Evolutionary conservation across 1,140 invertebrate genomes (phyloP).

Genomic region (Caenorhabditis latens): DNA sequence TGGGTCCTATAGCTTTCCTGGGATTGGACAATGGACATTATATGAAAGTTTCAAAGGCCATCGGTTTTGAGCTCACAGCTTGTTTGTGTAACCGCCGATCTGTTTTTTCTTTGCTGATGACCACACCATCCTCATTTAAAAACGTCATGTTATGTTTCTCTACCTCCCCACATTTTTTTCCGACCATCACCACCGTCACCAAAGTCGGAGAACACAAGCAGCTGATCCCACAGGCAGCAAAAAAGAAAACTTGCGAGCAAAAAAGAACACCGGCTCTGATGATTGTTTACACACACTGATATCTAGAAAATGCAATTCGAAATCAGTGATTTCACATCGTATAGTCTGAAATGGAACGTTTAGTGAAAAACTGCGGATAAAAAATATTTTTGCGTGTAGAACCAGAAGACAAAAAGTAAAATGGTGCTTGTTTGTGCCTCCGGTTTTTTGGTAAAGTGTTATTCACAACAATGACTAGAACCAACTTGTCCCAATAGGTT

Average conservation of each 20-base stretch:
- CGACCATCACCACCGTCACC: not conserved
- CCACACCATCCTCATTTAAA: constrained; percentile 1
- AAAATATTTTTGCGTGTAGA: not conserved
- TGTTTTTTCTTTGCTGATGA: constrained; percentile 40
- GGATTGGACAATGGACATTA: constrained; percentile 43
- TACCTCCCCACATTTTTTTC: not conserved
- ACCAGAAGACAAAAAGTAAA: not conserved
- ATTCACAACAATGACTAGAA: constrained; percentile 29
- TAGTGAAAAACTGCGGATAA: not conserved
- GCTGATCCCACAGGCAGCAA: not conserved
- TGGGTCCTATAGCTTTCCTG: not conserved
- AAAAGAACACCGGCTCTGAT: not conserved
- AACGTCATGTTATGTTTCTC: constrained; percentile 47
- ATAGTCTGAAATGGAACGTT: constrained; percentile 22
- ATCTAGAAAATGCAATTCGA: not conserved
- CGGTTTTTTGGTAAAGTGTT: not conserved
- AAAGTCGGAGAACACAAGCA: constrained; percentile 36
- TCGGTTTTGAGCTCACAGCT: constrained; percentile 23
- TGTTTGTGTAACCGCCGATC: constrained; percentile 45
- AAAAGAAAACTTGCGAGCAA: not conserved
- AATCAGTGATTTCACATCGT: constrained; percentile 19
- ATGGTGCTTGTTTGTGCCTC: constrained; percentile 41
- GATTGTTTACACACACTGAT: constrained; percentile 22
- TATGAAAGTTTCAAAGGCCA: constrained; percentile 49
- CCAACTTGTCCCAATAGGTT: not conserved